Percentiles rank a stretch among this genome's conserved stretches.
Conservation (phyloP, 2,888 invertebrate genomes). For the Drosophila lacicola region DNA sequence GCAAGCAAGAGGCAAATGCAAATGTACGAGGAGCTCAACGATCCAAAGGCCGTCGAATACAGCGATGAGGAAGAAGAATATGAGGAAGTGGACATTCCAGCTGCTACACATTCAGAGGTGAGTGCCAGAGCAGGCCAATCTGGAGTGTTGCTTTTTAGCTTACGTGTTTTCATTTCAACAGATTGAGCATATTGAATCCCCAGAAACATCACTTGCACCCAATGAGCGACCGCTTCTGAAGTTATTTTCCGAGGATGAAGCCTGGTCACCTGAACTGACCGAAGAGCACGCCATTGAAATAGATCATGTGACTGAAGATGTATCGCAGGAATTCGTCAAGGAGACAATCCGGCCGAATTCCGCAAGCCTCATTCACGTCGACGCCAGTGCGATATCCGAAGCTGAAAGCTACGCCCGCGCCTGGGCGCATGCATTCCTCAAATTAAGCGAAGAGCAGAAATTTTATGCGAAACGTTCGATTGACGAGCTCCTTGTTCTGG, state of each 20-base stretch:
- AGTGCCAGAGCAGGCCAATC: not conserved
- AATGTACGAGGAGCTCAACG: constrained; percentile 21
- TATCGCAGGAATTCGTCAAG: constrained; percentile 21
- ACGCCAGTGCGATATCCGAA: constrained; percentile 60
- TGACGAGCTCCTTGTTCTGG: constrained; percentile 65
- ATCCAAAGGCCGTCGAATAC: not conserved
- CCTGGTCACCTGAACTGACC: constrained; percentile 35
- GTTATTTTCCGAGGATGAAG: constrained; percentile 60
- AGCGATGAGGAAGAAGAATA: constrained; percentile 40
- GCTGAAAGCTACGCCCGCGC: constrained; percentile 66
- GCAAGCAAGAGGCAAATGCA: not conserved
- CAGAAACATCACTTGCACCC: constrained; percentile 2
- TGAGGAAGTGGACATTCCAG: constrained; percentile 32
- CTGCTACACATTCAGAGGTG: constrained; percentile 2
- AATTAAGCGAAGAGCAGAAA: constrained; percentile 67
- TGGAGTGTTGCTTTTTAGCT: not conserved
- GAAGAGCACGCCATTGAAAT: constrained; percentile 49
- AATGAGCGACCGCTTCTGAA: constrained; percentile 55
- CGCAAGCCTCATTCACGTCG: constrained; percentile 29
- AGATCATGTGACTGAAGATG: constrained; percentile 37
- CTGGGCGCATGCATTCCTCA: constrained; percentile 73
- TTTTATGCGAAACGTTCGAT: constrained; percentile 72
- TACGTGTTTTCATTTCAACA: not conserved
- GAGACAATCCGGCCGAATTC: constrained; percentile 38
- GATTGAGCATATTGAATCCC: constrained; percentile 19